These are phyloP conservation scores for Leptinotarsa peninsularis DNA, from an alignment of 2,888 invertebrate genomes.

Conservation along the genomic window DNA sequence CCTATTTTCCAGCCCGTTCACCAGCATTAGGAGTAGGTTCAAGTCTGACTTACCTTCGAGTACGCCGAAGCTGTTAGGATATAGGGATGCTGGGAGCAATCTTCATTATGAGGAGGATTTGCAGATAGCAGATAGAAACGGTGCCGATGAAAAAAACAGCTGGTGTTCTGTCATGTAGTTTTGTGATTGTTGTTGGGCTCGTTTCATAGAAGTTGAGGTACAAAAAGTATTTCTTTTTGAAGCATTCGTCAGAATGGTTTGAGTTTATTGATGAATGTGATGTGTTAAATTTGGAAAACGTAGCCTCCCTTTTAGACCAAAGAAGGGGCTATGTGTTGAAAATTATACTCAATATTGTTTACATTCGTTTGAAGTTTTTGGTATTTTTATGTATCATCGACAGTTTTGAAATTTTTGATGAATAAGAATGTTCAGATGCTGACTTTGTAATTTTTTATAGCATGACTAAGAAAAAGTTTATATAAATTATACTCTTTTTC, in stretches of 20 bases:
- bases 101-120: slow-evolving; percentile 49
- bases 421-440: too few species aligned
- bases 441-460: too few species aligned
- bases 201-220: slow-evolving; percentile 19
- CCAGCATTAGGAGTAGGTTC: slow-evolving; percentile 54
- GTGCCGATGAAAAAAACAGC: slow-evolving; percentile 53
- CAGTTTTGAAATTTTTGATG: too few species aligned
- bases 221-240: neutral
- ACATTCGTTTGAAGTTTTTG: too few species aligned
- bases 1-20: slow-evolving; percentile 58
- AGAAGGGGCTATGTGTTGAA: neutral
- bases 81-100: slow-evolving; percentile 54
- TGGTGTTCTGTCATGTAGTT: slow-evolving; percentile 61
- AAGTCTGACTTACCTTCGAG: slow-evolving; percentile 52
- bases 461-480: too few species aligned
- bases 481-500: too few species aligned
- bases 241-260: neutral
- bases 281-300: neutral
- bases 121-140: slow-evolving; percentile 41
- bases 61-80: slow-evolving; percentile 61
- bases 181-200: neutral
- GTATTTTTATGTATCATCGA: too few species aligned
- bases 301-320: neutral
- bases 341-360: too few species aligned
- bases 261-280: neutral